Percentiles rank a stretch among this genome's conserved stretches.
phyloP scores from a whole-genome alignment of 2,888 invertebrate species.

The Mythimna loreyi region DNA sequence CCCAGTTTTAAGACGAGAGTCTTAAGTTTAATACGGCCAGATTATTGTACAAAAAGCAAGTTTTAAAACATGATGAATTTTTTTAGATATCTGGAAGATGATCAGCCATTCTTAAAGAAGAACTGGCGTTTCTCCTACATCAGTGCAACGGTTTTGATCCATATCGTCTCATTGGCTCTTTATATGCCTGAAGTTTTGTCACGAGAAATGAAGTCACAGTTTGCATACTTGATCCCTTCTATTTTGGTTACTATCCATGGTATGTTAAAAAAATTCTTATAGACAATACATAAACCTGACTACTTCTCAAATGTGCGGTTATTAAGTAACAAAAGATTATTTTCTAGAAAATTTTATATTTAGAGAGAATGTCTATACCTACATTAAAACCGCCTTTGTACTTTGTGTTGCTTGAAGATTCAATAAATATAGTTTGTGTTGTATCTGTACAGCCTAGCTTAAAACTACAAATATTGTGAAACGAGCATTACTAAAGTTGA shows the following conservation, averaged over 20 bases:
- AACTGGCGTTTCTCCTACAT: conserved; percentile 64
- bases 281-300: not conserved
- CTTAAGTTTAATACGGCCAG: too few relatives aligned
- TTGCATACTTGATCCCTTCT: conserved; percentile 60
- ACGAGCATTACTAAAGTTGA: too few relatives aligned
- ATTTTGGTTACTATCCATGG: conserved; percentile 61
- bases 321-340: too few relatives aligned
- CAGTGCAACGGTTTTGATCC: conserved; percentile 42
- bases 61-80: not conserved
- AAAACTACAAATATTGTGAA: not conserved
- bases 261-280: conserved; percentile 21
- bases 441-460: too few relatives aligned
- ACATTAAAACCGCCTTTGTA: too few relatives aligned
- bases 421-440: not conserved
- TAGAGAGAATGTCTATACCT: too few relatives aligned
- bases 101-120: conserved; percentile 51
- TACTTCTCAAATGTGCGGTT: not conserved
- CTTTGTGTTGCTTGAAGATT: too few relatives aligned
- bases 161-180: conserved; percentile 35
- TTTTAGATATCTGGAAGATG: conserved; percentile 49
- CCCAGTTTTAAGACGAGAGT: too few relatives aligned
- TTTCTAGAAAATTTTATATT: too few relatives aligned
- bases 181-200: conserved; percentile 46
- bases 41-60: too few relatives aligned
- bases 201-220: conserved; percentile 49